phyloP scores from a whole-genome alignment of 92 coral and sea anemone genomes.

The Zoanthus sansibaricus region DNA sequence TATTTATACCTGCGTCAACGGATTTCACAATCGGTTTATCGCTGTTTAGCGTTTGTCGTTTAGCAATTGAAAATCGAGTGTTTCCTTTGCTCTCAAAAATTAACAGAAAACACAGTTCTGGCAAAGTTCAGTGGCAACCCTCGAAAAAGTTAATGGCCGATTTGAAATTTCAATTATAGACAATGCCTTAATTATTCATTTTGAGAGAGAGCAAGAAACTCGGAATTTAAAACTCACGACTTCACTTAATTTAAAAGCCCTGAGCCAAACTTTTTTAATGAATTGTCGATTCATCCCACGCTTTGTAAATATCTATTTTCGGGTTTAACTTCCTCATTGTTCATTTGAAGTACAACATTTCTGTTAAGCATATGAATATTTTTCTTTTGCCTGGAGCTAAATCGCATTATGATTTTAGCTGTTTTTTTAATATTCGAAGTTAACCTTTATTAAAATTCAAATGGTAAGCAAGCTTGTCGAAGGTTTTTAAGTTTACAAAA shows the following conservation, averaged over 20 bases:
- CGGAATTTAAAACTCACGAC: neutral
- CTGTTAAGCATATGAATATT: neutral
- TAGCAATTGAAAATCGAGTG: neutral
- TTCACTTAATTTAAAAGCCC: neutral
- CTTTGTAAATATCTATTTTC: conserved; percentile 26
- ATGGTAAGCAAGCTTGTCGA: neutral
- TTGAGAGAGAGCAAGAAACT: neutral
- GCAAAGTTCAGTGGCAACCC: conserved; percentile 1
- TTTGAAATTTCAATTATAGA: conserved; percentile 27
- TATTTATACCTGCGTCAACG: neutral
- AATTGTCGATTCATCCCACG: conserved; percentile 35
- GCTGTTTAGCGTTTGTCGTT: neutral
- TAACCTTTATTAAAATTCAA: conserved; percentile 6
- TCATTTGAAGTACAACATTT: conserved; percentile 25
- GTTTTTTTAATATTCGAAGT: neutral
- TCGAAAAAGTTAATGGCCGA: conserved; percentile 8
- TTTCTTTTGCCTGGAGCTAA: neutral
- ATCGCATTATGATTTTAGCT: neutral
- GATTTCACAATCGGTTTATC: neutral
- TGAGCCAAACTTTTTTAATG: conserved; percentile 18
- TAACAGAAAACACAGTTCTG: no score
- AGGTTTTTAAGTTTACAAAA: conserved; percentile 17
- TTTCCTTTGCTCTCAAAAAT: no score
- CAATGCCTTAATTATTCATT: conserved; percentile 36
- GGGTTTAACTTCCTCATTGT: conserved; percentile 26